Evolutionary conservation across 2,113 vertebrate genomes (phyloP), one percentile per base, ranked within the genome.

Genomic region (Henicopernis longicauda): DNA sequence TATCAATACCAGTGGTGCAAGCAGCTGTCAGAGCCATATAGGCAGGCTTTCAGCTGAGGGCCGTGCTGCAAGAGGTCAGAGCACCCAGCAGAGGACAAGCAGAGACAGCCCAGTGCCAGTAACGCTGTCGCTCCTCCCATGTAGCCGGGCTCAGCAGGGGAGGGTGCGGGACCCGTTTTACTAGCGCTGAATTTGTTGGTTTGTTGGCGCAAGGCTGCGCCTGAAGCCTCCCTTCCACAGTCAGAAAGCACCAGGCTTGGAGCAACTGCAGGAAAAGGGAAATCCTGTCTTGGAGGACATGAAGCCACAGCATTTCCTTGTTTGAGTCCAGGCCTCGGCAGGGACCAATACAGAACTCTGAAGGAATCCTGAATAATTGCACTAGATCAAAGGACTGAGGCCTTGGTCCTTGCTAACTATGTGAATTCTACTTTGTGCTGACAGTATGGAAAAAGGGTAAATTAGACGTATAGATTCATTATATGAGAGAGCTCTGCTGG

Each of bases 81-180:
- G 55, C 14, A 54, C 11, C 54, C 25, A 19, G 47, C 26, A 73
- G 62, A 88, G 36, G 49, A 89, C 23, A 38, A 71, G 29, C 32
- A 65, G 36, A 55, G 38, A 25, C 0, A 62, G 40, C 14, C 29
- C 29, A 45, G 70, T 18, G 34, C 27, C 0, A 0, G 2, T 4
- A 80, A 40, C 7, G 34, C 6, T 52, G 16, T 7, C 11, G 25
- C n/a, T 72, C 16, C 49, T 78, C 17, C 52, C 11, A 15, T 13
- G 12, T 3, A 67, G n/a, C 20, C 1, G 2, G 42, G 31, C 31
- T 58, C 38, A 67, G 42, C 20, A 29, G 45, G 23, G 13, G 4
- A 82, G 21, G 32, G 31, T 5, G 15, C 0, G 1, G 29, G 10
- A 38, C 22, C 20, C 1, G 0, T 6, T 9, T 42, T 62, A 40